Conservation (phyloP, 2,888 invertebrate species). For the Drosophila vallismaia region DNA sequence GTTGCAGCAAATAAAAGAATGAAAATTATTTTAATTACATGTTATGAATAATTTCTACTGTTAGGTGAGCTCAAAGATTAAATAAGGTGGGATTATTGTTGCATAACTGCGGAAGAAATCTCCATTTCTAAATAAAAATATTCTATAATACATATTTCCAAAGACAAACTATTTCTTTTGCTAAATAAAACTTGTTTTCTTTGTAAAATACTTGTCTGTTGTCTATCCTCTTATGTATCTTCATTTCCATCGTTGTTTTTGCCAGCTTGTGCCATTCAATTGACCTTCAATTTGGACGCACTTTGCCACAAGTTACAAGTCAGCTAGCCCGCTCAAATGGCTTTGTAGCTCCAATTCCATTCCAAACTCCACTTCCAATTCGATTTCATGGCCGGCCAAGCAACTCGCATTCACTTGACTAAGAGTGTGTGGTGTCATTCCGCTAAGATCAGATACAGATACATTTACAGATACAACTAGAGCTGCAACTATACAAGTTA, state of each 20-base stretch:
- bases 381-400: slow-evolving; percentile 75
- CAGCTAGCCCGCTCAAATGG: slow-evolving; percentile 34
- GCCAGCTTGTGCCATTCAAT: slow-evolving; percentile 63
- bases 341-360: slow-evolving; percentile 22
- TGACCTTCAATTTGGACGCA: slow-evolving; percentile 67
- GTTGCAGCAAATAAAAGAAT: slow-evolving; percentile 30
- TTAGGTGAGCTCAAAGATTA: slow-evolving; percentile 23
- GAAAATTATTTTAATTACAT: slow-evolving; percentile 28
- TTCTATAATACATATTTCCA: not conserved
- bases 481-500: slow-evolving; percentile 61
- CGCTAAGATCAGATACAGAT: slow-evolving; percentile 48
- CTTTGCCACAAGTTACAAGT: slow-evolving; percentile 43
- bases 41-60: slow-evolving; percentile 38
- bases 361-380: slow-evolving; percentile 65
- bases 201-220: too few relatives aligned
- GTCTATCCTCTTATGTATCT: slow-evolving; percentile 1
- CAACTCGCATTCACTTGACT: slow-evolving; percentile 71
- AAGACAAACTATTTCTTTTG: not conserved
- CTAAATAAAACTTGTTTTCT: not conserved
- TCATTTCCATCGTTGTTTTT: slow-evolving; percentile 1
- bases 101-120: slow-evolving; percentile 5
- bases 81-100: not conserved
- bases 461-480: slow-evolving; percentile 37
- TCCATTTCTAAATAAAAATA: not conserved
- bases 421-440: slow-evolving; percentile 66